phyloP scores from a whole-genome alignment of 2,797 vertebrate species.

The Rhynchonycteris naso region DNA sequence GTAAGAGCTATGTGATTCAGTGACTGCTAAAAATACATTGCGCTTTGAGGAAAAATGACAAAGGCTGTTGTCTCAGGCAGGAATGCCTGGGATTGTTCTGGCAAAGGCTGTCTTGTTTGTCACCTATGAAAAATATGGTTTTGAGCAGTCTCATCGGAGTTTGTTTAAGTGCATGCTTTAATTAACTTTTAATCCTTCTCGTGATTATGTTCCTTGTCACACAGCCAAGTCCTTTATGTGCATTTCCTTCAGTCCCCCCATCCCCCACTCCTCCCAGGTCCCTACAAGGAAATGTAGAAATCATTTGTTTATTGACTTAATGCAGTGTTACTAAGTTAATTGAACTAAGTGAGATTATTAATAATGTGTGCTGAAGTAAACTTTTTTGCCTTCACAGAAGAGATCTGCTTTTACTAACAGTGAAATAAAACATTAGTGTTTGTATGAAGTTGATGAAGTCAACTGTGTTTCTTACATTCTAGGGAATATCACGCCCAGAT shows the following conservation, averaged over 20 bases:
- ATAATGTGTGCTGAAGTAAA: neutral
- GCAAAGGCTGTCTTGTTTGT: neutral
- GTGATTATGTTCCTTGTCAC: neutral
- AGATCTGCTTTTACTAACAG: neutral
- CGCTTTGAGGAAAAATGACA: neutral
- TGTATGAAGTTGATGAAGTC: conserved; percentile 7
- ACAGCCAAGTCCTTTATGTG: neutral
- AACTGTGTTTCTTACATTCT: neutral
- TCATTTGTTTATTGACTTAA: neutral
- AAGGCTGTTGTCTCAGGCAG: neutral
- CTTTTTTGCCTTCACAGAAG: neutral
- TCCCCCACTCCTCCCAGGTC: neutral
- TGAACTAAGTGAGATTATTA: neutral
- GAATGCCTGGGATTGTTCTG: neutral
- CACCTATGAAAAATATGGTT: neutral
- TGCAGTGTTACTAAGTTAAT: neutral
- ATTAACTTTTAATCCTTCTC: conserved; percentile 9
- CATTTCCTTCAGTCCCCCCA: neutral
- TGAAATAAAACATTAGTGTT: neutral
- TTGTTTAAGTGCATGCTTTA: neutral
- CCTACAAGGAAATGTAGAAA: conserved; percentile 13
- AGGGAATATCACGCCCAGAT: neutral
- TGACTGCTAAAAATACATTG: neutral
- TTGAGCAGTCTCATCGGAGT: neutral
- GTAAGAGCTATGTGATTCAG: neutral